Conservation (phyloP, 2,888 invertebrate species). For the Argyra leucocephala region DNA sequence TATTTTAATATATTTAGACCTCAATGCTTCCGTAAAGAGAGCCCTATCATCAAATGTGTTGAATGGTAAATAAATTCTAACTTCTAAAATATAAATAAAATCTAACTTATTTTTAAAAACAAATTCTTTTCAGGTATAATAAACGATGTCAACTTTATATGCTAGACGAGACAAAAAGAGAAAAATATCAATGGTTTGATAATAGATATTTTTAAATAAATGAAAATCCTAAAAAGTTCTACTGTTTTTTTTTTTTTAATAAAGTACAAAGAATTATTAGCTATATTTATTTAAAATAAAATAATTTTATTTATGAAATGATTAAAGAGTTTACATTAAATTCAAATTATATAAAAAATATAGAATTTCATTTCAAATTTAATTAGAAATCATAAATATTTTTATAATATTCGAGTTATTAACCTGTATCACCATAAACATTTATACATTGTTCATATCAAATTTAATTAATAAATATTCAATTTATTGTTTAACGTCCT, state of each 20-base stretch:
- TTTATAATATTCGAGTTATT: too few relatives aligned
- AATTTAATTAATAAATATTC: neutral
- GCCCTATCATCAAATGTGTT: conserved; percentile 42
- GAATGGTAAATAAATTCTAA: conserved; percentile 22
- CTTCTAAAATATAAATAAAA: neutral
- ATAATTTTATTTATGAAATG: neutral
- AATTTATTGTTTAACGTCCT: neutral
- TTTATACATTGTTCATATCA: too few relatives aligned
- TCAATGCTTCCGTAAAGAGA: conserved; percentile 58
- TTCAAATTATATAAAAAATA: too few relatives aligned
- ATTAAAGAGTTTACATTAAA: too few relatives aligned
- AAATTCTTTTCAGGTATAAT: conserved; percentile 21
- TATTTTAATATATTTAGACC: conserved; percentile 66
- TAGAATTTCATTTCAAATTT: too few relatives aligned
- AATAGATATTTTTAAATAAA: conserved; percentile 46
- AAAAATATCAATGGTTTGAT: conserved; percentile 55
- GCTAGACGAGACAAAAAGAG: conserved; percentile 44
- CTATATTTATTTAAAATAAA: neutral
- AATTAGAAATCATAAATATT: too few relatives aligned
- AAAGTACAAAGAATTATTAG: neutral
- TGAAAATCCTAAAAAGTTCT: conserved; percentile 24
- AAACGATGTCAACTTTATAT: conserved; percentile 49
- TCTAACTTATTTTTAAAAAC: neutral
- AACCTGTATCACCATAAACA: too few relatives aligned
- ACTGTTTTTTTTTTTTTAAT: neutral